Base-by-base conservation (phyloP, 2,113 vertebrate species). In the Excalfactoria chinensis region DNA sequence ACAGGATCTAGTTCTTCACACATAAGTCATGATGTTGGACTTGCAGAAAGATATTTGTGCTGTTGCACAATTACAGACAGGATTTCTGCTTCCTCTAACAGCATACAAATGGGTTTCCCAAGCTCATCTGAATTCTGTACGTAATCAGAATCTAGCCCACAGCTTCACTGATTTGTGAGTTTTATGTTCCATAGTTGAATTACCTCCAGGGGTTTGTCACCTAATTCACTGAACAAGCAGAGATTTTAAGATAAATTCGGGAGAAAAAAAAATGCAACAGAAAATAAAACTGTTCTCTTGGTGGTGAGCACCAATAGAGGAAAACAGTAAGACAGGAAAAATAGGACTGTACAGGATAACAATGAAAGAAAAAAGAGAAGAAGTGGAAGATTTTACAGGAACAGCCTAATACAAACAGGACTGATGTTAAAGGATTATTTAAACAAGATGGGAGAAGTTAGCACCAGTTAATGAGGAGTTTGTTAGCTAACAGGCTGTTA, bases 401-500 rank as follows among this genome's bases (percentile, higher is more conserved):
- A 21, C 34, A 60, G 56, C 82, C 86, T 70, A 86, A 93, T 67
- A 89, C 58, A 96, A 97, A 93, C 71, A 92, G 76, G 43, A 43
- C 32, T 91, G 86, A 97, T 92, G 84, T 89, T 88, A 95, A 97
- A 63, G 89, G 80, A 97, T 97, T 95, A 91, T 97, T 98, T 95
- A 97, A 97, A 96, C 89, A 94, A 96, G 93, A 97, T 12, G 3
- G 93, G 83, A 94, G 85, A 97, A 94, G 96, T 97, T 98, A 97
- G 96, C 96, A 98, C 95, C 97, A 97, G 97, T 97, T 98, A 98
- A 98, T 97, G 97, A 96, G 81, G 79, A 96, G 93, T 98, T 98
- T 98, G 97, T 97, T 97, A 96, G 97, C 96, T 98, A 97, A 96
- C 97, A 98, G 96, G 97, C 97, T 97, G 97, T 98, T 98, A 98